phyloP scores from a whole-genome alignment of 2,888 invertebrate species.

The Pandemis corylana region DNA sequence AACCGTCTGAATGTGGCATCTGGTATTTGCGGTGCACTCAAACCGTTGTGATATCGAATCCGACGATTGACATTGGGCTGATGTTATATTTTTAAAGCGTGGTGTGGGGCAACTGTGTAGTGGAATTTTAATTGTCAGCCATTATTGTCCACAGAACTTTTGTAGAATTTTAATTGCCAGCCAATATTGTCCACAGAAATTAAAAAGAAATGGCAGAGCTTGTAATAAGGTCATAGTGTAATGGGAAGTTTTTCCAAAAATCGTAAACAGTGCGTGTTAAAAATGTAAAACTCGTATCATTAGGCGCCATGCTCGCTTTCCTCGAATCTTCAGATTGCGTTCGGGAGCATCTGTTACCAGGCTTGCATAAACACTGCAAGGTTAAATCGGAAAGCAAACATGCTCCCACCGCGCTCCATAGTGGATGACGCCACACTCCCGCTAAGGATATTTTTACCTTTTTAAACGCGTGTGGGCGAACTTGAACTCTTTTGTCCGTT shows the following conservation, averaged over 20 bases:
- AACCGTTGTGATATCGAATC: slow-evolving; percentile 16
- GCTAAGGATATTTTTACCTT: slow-evolving; percentile 38
- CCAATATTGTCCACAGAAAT: too few relatives aligned
- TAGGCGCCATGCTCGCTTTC: background rate
- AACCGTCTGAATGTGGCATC: background rate
- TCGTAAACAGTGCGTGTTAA: too few relatives aligned
- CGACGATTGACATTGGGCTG: slow-evolving; percentile 32
- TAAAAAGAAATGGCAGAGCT: too few relatives aligned
- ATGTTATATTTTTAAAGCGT: slow-evolving; percentile 28
- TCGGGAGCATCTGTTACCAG: slow-evolving; percentile 5
- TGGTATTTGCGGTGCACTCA: slow-evolving; percentile 14
- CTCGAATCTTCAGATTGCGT: background rate
- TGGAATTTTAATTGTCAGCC: background rate
- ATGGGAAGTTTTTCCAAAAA: too few relatives aligned
- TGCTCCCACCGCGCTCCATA: slow-evolving; percentile 41
- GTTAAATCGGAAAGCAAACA: slow-evolving; percentile 34
- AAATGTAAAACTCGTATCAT: background rate
- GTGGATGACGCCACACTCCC: slow-evolving; percentile 39
- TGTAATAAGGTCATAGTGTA: too few relatives aligned
- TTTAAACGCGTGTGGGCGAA: slow-evolving; percentile 38
- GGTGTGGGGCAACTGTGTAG: slow-evolving; percentile 17
- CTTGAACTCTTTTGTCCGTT: slow-evolving; percentile 35
- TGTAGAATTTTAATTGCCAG: background rate
- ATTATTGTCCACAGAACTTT: background rate
- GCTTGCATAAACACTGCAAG: slow-evolving; percentile 21